phyloP scores from a whole-genome alignment of 2,113 vertebrate genomes.

The Anseranas semipalmata region DNA sequence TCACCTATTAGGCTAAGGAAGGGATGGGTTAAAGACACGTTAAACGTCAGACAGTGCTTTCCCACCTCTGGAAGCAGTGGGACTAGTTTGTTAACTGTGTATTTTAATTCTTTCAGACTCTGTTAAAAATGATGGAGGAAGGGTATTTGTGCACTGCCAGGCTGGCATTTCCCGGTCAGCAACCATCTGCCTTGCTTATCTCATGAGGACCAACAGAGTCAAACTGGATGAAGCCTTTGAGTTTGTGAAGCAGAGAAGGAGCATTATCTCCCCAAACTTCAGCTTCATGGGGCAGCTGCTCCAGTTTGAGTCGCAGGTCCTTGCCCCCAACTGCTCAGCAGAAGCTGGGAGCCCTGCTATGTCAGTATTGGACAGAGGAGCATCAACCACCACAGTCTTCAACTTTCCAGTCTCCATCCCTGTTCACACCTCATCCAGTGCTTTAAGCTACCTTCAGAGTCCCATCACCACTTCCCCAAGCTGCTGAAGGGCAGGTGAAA shows the following conservation, averaged over 20 bases:
- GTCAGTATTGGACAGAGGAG: constrained; percentile 81
- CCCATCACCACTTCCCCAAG: constrained; percentile 97
- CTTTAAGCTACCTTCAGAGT: constrained; percentile 92
- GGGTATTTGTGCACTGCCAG: constrained; percentile 97
- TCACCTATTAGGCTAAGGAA: not conserved
- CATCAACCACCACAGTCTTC: constrained; percentile 87
- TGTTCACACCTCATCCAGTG: constrained; percentile 82
- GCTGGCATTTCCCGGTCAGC: constrained; percentile 97
- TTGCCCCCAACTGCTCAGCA: constrained; percentile 93
- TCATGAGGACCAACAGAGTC: constrained; percentile 98
- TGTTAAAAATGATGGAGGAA: constrained; percentile 89
- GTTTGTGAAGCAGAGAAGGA: constrained; percentile 97
- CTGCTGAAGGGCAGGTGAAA: constrained; percentile 80
- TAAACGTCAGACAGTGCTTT: not conserved
- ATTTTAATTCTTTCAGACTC: constrained; percentile 84
- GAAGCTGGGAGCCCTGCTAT: constrained; percentile 90
- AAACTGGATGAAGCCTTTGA: constrained; percentile 98
- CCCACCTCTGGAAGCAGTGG: not conserved
- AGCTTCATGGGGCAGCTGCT: constrained; percentile 99
- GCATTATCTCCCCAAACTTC: constrained; percentile 98
- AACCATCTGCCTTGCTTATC: constrained; percentile 97
- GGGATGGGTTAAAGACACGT: constrained; percentile 4
- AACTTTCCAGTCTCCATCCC: constrained; percentile 97
- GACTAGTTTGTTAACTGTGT: constrained; percentile 45
- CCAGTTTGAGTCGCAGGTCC: constrained; percentile 96